Base-by-base conservation (phyloP, 2,113 vertebrate genomes). In the Microtus ochrogaster region DNA sequence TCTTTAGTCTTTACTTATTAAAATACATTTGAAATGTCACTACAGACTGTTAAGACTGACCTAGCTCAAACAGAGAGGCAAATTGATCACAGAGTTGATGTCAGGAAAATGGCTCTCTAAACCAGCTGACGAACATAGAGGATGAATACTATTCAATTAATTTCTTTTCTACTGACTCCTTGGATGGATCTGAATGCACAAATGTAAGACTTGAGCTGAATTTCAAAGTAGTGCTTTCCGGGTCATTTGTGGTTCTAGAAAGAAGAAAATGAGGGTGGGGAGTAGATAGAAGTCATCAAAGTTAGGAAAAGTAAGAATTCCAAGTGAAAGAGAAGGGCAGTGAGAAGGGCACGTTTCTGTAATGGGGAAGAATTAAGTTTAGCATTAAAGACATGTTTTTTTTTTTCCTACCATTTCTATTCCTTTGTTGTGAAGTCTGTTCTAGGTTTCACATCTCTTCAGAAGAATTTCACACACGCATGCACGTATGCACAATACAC, bases 151-250 rank as follows among this genome's bases (percentile, higher is more conserved):
- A 1, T 63, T 63, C 88, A 96, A 70, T 89, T 91, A 86, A 55
- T 94, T 83, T 89, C 2, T 77, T 90, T 94, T 90, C 89, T 91
- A 47, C 2, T 39, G 30, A 87, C 36, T 92, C 24, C 10, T 88
- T 91, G 58, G 66, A 49, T 78, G 24, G 13, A 92, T 95, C 63
- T 89, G 39, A 82, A 85, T 63, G 79, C 65, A 77, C 30, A 92
- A 73, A 88, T 82, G 5, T 96, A 58, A 52, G 33, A 61, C 84
- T 93, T 82, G 76, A 90, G 30, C 65, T 96, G 39, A 84, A 85
- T 93, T 96, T 97, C 76, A 94, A 92, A 96, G 44, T 7, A 85
- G 8, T 81, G 47, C 26, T 94, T 22, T 92, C 49, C 72, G 58
- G 24, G 65, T 70, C 78, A 76, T 76, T 76, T 94, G n/a, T 92